phyloP scores from a whole-genome alignment of 1,140 invertebrate species.

The Geopemphigus sp. region DNA sequence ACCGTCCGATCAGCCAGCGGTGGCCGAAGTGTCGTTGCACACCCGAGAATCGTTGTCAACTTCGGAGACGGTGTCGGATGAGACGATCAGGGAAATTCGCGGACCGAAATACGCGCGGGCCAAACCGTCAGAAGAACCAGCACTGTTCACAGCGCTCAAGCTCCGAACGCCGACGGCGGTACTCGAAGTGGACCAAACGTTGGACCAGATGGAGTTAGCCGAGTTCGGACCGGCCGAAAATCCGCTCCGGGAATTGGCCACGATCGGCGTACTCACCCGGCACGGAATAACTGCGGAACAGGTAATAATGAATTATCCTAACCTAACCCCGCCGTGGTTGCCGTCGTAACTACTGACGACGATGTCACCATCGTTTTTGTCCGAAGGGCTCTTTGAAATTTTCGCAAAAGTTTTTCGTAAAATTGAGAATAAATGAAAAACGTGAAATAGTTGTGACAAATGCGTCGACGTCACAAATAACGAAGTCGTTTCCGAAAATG shows the following conservation, averaged over 20 bases:
- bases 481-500: no score
- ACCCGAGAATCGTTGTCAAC: slow-evolving; percentile 61
- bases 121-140: slow-evolving; percentile 37
- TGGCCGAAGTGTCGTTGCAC: slow-evolving; percentile 59
- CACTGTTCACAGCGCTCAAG: slow-evolving; percentile 46
- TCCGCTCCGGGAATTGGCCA: slow-evolving; percentile 75
- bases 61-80: slow-evolving; percentile 61
- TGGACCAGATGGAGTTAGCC: slow-evolving; percentile 65
- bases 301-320: no score
- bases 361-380: no score
- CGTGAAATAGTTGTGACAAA: no score
- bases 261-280: slow-evolving; percentile 72
- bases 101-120: slow-evolving; percentile 51
- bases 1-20: slow-evolving; percentile 56
- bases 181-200: slow-evolving; percentile 68
- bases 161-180: not conserved
- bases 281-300: slow-evolving; percentile 73
- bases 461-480: no score
- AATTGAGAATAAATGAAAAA: no score
- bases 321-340: no score
- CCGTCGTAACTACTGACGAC: no score
- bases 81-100: slow-evolving; percentile 56
- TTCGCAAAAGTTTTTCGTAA: no score
- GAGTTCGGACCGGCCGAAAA: slow-evolving; percentile 77
- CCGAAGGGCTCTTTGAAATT: no score